These are phyloP conservation scores for Gryllus bimaculatus DNA, from an alignment of 1,140 invertebrate species.

Conservation along the genomic window DNA sequence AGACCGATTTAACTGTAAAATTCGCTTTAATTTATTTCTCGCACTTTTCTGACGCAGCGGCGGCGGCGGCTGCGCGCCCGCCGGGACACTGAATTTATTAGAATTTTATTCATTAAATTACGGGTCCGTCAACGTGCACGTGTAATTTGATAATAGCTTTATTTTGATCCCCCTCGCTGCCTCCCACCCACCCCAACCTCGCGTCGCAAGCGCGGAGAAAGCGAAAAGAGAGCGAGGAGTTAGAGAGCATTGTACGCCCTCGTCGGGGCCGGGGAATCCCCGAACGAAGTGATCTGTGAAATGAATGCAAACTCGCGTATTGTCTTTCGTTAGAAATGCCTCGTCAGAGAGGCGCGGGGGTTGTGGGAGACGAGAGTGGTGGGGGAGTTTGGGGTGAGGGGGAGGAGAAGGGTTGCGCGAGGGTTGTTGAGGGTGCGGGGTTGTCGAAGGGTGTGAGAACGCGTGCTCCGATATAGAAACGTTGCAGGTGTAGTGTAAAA, in stretches of 20 bases:
- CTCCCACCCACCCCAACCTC: not conserved
- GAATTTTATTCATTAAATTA: slow-evolving; percentile 6
- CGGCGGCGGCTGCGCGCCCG: too few relatives aligned
- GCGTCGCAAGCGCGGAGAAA: not conserved
- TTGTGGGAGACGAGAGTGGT: not conserved
- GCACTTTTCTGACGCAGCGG: not conserved
- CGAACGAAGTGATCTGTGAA: not conserved
- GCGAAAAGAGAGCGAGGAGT: not conserved
- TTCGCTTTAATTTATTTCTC: not conserved
- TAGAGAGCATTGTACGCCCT: not conserved
- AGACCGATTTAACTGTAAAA: not conserved
- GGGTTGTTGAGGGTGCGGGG: not conserved
- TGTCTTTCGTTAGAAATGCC: not conserved
- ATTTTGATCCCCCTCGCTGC: not conserved
- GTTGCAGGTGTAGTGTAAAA: too few relatives aligned
- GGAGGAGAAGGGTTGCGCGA: not conserved
- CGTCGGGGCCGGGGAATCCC: not conserved
- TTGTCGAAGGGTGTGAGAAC: too few relatives aligned
- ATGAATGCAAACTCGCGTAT: slow-evolving; percentile 4
- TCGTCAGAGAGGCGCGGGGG: not conserved
- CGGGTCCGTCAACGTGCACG: not conserved
- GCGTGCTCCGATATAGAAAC: too few relatives aligned
- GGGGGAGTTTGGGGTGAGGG: not conserved
- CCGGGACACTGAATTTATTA: not conserved
- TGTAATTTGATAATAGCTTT: slow-evolving; percentile 6